Conservation (phyloP, 2,888 invertebrate genomes). For the Dysmachus trigonus region DNA sequence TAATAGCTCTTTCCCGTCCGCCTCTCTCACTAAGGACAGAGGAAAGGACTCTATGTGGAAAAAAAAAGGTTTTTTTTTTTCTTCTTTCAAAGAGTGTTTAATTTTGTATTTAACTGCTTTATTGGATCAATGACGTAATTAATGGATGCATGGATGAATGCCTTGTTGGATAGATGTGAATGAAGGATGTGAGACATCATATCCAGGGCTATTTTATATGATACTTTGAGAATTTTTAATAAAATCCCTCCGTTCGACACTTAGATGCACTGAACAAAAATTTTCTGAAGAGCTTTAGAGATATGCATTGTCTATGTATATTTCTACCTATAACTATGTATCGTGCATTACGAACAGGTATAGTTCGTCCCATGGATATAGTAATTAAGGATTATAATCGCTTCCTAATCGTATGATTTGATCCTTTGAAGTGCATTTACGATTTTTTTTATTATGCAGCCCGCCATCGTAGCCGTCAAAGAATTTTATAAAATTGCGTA, state of each 20-base stretch:
- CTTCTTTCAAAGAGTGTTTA: constrained; percentile 49
- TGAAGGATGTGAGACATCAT: constrained; percentile 9
- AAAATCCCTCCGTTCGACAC: constrained; percentile 35
- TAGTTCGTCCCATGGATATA: not conserved
- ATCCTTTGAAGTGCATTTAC: constrained; percentile 22
- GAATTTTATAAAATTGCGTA: not conserved
- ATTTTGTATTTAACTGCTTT: constrained; percentile 51
- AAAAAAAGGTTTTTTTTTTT: not conserved
- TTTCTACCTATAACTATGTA: not conserved
- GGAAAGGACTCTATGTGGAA: constrained; percentile 23
- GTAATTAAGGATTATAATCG: constrained; percentile 13
- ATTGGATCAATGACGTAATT: constrained; percentile 52
- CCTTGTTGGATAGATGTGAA: constrained; percentile 24
- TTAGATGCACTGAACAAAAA: constrained; percentile 16
- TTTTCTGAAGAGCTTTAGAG: constrained; percentile 3
- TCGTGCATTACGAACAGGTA: not conserved
- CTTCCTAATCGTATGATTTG: not conserved
- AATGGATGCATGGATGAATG: constrained; percentile 41
- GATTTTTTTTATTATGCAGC: not conserved
- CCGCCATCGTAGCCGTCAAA: not conserved
- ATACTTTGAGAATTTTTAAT: constrained; percentile 50
- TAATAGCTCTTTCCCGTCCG: constrained; percentile 42
- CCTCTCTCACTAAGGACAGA: not conserved
- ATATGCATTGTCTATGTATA: not conserved
- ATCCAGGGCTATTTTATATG: constrained; percentile 25